Evolutionary conservation across 1,140 invertebrate genomes (phyloP).

Genomic region (Araneus ventricosus): DNA sequence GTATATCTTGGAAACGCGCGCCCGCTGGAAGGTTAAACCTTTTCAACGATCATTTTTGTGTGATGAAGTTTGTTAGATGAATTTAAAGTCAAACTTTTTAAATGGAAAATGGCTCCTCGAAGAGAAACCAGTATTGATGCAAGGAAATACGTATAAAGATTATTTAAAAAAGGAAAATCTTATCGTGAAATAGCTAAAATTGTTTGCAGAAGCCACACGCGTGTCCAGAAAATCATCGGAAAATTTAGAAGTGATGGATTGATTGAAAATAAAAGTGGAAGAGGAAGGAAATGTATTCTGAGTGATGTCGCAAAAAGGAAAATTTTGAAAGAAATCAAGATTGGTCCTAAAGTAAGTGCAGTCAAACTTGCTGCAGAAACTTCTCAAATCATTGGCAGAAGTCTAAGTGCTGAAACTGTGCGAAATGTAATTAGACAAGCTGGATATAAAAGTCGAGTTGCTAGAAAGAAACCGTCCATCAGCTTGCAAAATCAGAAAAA

Average conservation of each 20-base stretch:
- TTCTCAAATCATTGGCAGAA: conserved; percentile 21
- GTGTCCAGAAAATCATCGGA: conserved; percentile 42
- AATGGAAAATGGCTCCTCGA: too few relatives aligned
- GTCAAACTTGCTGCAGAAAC: conserved; percentile 52
- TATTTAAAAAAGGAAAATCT: conserved; percentile 46
- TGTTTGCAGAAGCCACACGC: conserved; percentile 31
- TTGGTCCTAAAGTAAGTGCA: neutral
- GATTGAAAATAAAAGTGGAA: conserved; percentile 55
- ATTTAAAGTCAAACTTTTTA: too few relatives aligned
- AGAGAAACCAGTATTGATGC: too few relatives aligned
- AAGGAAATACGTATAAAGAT: neutral
- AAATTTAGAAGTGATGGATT: conserved; percentile 43
- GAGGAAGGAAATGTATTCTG: conserved; percentile 35
- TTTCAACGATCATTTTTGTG: too few relatives aligned
- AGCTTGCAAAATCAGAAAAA: conserved; percentile 19
- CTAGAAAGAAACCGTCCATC: conserved; percentile 17
- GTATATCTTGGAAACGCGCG: too few relatives aligned
- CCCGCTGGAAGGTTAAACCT: too few relatives aligned
- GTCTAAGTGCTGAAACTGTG: conserved; percentile 48
- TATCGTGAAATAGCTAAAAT: conserved; percentile 51
- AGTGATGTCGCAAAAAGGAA: too few relatives aligned
- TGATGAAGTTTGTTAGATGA: too few relatives aligned
- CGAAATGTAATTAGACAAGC: conserved; percentile 9
- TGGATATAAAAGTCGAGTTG: neutral
- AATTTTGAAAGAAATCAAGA: too few relatives aligned